These are phyloP conservation scores for Hydra vulgaris DNA, from an alignment of 30 jellyfish, hydroid and myxozoan species.

Conservation along the genomic window DNA sequence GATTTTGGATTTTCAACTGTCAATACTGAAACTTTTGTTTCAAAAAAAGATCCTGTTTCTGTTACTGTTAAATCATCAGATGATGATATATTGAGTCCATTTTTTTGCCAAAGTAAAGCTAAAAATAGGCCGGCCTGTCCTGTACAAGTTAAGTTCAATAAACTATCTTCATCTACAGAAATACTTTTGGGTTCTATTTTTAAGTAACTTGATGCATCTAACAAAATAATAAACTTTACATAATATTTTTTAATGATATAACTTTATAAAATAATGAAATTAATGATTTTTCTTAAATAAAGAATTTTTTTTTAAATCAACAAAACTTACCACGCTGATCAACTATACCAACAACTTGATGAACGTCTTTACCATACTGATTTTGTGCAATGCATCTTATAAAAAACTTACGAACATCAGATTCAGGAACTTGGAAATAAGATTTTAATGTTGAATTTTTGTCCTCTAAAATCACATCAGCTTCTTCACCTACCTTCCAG, in stretches of 20 bases:
- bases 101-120: slow-evolving; percentile 42
- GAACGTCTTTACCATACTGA: slow-evolving; percentile 14
- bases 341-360: slow-evolving; percentile 16
- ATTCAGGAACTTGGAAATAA: slow-evolving; percentile 6
- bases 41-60: slow-evolving; percentile 23
- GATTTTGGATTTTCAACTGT: slow-evolving; percentile 17
- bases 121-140: slow-evolving; percentile 44
- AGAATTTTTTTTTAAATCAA: no score
- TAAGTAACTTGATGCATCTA: slow-evolving; percentile 14
- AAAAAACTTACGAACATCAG: slow-evolving; percentile 10
- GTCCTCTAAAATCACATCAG: slow-evolving; percentile 4
- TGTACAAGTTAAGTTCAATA: slow-evolving; percentile 33
- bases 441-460: slow-evolving; percentile 3
- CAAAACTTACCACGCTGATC: slow-evolving; percentile 22
- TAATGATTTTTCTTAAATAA: background rate
- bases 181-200: slow-evolving; percentile 4
- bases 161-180: slow-evolving; percentile 26
- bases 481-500: slow-evolving; percentile 14
- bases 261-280: no score
- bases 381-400: slow-evolving; percentile 17
- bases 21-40: slow-evolving; percentile 28
- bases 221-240: background rate
- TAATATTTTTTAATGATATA: no score
- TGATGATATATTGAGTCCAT: slow-evolving; percentile 23
- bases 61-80: background rate